These are phyloP conservation scores for Mesorhabditis sp. DNA, from an alignment of 2,888 invertebrate species.

Conservation along the genomic window DNA sequence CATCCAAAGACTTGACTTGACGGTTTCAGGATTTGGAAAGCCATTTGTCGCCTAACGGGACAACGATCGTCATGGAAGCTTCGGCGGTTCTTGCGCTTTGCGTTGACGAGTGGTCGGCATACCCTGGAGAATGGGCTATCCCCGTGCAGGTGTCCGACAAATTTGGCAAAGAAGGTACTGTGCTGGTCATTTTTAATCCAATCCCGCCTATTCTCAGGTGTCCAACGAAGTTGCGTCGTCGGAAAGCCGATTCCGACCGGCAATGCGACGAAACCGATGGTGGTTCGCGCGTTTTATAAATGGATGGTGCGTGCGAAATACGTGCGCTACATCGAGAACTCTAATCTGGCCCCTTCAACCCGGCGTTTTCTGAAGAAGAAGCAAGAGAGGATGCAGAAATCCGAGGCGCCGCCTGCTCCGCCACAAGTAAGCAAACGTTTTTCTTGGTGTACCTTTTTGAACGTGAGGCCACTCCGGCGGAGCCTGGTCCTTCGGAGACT, in stretches of 20 bases:
- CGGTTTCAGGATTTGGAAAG: neutral
- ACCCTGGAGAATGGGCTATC: neutral
- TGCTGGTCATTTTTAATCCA: neutral
- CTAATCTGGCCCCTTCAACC: too few relatives aligned
- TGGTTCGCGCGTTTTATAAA: neutral
- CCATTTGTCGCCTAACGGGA: neutral
- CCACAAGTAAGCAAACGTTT: too few relatives aligned
- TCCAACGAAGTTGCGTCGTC: neutral
- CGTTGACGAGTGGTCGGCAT: neutral
- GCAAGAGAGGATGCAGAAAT: too few relatives aligned
- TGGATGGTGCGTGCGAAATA: neutral
- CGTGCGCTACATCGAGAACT: neutral
- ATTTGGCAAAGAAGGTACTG: neutral
- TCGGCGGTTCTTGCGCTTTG: neutral
- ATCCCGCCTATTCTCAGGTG: neutral
- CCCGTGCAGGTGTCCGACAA: neutral
- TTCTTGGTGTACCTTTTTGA: too few relatives aligned
- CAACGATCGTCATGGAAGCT: constrained; percentile 3
- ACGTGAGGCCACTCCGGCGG: too few relatives aligned
- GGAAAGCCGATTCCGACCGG: neutral
- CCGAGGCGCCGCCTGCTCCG: too few relatives aligned
- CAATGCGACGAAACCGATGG: neutral
- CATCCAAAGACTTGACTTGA: neutral
- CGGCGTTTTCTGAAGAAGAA: too few relatives aligned
- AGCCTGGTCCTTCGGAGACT: too few relatives aligned